phyloP scores from a whole-genome alignment of 1,140 invertebrate species.

The Carcinoscorpius rotundicauda region DNA sequence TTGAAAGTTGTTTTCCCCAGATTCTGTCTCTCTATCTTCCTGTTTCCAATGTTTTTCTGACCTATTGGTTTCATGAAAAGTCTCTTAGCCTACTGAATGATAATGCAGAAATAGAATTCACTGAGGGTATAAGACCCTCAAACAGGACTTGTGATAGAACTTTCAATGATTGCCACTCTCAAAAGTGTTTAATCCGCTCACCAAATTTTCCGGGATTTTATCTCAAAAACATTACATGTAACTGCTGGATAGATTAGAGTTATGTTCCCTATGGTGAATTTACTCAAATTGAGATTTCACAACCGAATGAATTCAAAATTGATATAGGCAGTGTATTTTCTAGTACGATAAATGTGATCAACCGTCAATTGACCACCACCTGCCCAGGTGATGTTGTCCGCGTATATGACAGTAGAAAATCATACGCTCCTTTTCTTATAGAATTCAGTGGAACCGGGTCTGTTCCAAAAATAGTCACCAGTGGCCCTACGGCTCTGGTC shows the following conservation, averaged over 20 bases:
- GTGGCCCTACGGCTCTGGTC: conserved; percentile 68
- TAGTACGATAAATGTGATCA: conserved; percentile 28
- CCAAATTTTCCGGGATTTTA: conserved; percentile 22
- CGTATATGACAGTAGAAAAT: conserved; percentile 80
- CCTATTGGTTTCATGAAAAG: no score
- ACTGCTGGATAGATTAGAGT: conserved; percentile 16
- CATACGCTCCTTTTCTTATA: conserved; percentile 68
- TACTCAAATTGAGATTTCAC: conserved; percentile 18
- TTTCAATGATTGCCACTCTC: conserved; percentile 14
- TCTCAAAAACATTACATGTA: conserved; percentile 18
- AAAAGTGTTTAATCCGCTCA: conserved; percentile 16
- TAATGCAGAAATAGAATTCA: no score
- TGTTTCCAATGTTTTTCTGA: no score
- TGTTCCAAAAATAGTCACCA: conserved; percentile 62
- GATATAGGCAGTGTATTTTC: conserved; percentile 17
- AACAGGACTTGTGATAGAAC: conserved; percentile 6
- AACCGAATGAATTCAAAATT: conserved; percentile 22
- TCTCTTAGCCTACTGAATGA: no score
- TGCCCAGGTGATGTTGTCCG: conserved; percentile 66
- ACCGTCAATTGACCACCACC: conserved; percentile 51
- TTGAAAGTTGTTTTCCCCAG: no score
- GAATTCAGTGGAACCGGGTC: conserved; percentile 76
- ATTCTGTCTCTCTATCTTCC: no score
- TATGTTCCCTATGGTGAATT: conserved; percentile 8
- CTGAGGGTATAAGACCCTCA: no score